Evolutionary conservation across 2,888 invertebrate genomes (phyloP).

Genomic region (Ypsolopha sequella): DNA sequence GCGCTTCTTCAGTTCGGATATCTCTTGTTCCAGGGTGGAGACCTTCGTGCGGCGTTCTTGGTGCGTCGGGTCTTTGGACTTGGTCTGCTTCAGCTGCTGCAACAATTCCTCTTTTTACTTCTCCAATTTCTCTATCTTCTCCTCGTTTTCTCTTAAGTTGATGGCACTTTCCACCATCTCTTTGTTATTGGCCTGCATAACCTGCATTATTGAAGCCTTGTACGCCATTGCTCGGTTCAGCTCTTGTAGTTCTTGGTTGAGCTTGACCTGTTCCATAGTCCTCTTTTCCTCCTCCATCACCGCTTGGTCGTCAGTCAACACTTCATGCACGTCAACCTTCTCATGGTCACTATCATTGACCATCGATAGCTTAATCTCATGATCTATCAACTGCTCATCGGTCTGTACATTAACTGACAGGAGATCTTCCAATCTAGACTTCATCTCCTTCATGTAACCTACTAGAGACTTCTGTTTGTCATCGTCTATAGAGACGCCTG

Average conservation of each 20-base stretch:
- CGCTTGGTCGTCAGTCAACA: conserved; percentile 61
- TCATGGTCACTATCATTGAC: conserved; percentile 38
- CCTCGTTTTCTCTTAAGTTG: conserved; percentile 75
- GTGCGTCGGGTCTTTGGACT: conserved; percentile 71
- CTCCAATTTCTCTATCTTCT: conserved; percentile 77
- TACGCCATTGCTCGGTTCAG: conserved; percentile 78
- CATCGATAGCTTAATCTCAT: conserved; percentile 54
- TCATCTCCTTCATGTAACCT: conserved; percentile 51
- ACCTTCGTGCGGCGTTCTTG: conserved; percentile 85
- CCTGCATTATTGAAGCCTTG: conserved; percentile 74
- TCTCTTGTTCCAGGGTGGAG: conserved; percentile 81
- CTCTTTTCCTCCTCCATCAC: conserved; percentile 75
- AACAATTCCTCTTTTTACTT: conserved; percentile 80
- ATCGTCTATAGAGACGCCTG: conserved; percentile 34
- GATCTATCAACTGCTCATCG: conserved; percentile 63
- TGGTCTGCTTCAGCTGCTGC: conserved; percentile 76
- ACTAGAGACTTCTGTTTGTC: conserved; percentile 47
- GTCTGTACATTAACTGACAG: conserved; percentile 70
- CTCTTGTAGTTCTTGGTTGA: conserved; percentile 77
- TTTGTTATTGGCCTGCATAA: conserved; percentile 71
- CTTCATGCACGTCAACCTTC: conserved; percentile 37
- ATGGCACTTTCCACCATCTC: conserved; percentile 66
- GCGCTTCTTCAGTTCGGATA: conserved; percentile 79
- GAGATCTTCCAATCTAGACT: conserved; percentile 44
- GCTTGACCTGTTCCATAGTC: conserved; percentile 76